Conservation (phyloP, 2,888 invertebrate species). For the Dryococelus australis region DNA sequence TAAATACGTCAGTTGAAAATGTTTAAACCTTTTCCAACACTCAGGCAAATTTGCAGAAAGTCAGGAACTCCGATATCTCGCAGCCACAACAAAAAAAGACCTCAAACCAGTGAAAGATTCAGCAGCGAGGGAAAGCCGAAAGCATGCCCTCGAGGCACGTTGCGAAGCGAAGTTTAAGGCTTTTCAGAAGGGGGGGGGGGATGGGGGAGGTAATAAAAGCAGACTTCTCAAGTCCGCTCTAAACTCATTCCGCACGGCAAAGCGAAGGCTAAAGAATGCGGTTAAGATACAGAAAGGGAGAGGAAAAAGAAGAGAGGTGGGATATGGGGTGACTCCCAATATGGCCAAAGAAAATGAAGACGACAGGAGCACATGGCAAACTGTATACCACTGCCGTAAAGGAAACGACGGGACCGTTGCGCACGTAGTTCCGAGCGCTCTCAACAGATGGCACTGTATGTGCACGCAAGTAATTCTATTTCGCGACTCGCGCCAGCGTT, state of each 20-base stretch:
- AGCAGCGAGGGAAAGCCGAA: neutral
- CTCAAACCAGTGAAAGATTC: slow-evolving; percentile 6
- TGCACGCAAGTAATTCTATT: neutral
- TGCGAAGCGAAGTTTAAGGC: neutral
- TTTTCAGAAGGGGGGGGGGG: neutral
- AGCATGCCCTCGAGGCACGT: neutral
- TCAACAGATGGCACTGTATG: neutral
- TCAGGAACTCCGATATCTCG: neutral
- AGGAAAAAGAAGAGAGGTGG: neutral
- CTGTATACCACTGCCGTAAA: neutral
- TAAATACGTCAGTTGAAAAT: neutral
- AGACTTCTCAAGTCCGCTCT: neutral
- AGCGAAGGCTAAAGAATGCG: slow-evolving; percentile 5
- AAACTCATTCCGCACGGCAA: neutral
- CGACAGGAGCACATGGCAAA: neutral
- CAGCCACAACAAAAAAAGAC: neutral
- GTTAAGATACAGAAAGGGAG: neutral
- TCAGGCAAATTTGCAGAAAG: neutral
- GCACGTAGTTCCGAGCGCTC: neutral
- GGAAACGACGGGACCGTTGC: neutral
- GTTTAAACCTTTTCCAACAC: neutral
- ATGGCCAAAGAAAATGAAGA: neutral
- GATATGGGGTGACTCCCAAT: neutral
- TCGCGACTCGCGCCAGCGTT: neutral
- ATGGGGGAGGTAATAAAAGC: neutral